Conservation (phyloP, 2,113 vertebrate genomes). For the Bambusicola thoracicus region DNA sequence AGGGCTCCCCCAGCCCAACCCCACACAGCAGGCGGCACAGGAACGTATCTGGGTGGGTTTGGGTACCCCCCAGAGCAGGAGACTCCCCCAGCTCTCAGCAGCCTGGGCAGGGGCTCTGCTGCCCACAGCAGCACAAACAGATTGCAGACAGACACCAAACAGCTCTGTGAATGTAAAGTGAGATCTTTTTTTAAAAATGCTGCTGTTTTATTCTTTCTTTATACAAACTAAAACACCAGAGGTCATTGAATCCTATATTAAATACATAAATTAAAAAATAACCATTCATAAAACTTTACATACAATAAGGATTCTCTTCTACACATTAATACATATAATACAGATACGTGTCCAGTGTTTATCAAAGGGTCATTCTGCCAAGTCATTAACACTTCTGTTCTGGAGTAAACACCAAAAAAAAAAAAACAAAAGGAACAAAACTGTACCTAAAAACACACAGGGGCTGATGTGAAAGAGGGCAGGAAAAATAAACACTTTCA, state of each 20-base stretch:
- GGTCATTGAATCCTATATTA: conserved; percentile 82
- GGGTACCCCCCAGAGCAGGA: background rate
- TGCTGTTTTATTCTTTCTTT: conserved; percentile 80
- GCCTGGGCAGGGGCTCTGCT: background rate
- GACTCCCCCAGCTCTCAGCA: no score
- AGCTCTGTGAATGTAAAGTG: background rate
- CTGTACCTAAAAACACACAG: conserved; percentile 35
- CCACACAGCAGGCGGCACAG: background rate
- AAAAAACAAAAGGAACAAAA: background rate
- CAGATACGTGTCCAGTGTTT: conserved; percentile 73
- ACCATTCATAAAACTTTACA: conserved; percentile 85
- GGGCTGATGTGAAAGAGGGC: conserved; percentile 52
- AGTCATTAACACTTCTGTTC: conserved; percentile 62
- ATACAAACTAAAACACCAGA: conserved; percentile 84
- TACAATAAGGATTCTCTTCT: conserved; percentile 79
- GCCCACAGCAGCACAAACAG: background rate
- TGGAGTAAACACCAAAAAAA: conserved; percentile 59
- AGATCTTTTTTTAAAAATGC: conserved; percentile 64
- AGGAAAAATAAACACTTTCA: background rate
- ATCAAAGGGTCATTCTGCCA: conserved; percentile 71
- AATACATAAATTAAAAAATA: conserved; percentile 87
- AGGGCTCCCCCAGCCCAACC: no score
- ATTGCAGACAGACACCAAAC: background rate
- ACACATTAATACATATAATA: conserved; percentile 78
- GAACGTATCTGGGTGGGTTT: background rate